Base-by-base conservation (phyloP, 2,797 vertebrate genomes). In the Chaetodon trifasciatus region DNA sequence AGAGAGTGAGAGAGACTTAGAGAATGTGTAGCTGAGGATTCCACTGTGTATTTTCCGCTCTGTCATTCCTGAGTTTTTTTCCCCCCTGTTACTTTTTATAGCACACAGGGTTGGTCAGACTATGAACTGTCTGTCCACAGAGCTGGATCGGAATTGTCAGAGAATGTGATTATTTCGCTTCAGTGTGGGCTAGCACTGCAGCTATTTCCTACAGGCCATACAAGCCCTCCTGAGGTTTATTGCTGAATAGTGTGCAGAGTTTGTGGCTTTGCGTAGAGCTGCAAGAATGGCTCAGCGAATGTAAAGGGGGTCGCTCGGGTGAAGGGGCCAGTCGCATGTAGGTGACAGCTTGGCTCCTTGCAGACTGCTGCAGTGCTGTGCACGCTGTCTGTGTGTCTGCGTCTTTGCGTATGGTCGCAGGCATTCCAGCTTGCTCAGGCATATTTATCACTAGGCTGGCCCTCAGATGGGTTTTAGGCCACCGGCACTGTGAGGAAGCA, bases 11-110 rank as follows among this genome's bases (percentile, higher is more conserved):
- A 46, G 39, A 82, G 70, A 79, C 70, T 73, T 62, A 75, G 82
- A 55, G 84, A 85, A 88, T 80, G 77, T 73, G 68, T 70, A 49
- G 80, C 78, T 50, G 24, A 85, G 83, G 85, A 89, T 91, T 90
- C 87, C 85, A 55, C 82, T 42, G 61, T 84, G 82, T 80, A 75
- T 88, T 93, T 93, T 91, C 90, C 82, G 63, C 78, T 83, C 88
- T 84, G 89, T 91, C 92, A 91, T 91, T 93, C 89, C 90, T 83
- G 81, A 78, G 76, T 81, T 81, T 79, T 79, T 86, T 82, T 70
- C 11, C 32, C 32, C 58, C 65, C 73, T 57, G 81, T 82, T 88
- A 50, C 92, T 93, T 91, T 92, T 90, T 91, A 88, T 94, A 94
- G 91, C 81, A 52, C 74, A 50, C 65, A 35, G 70, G 56, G 65